Percentiles rank a stretch among this genome's conserved stretches.
phyloP scores from a whole-genome alignment of 2,888 invertebrate species.

The Dolichomitus sp. region DNA sequence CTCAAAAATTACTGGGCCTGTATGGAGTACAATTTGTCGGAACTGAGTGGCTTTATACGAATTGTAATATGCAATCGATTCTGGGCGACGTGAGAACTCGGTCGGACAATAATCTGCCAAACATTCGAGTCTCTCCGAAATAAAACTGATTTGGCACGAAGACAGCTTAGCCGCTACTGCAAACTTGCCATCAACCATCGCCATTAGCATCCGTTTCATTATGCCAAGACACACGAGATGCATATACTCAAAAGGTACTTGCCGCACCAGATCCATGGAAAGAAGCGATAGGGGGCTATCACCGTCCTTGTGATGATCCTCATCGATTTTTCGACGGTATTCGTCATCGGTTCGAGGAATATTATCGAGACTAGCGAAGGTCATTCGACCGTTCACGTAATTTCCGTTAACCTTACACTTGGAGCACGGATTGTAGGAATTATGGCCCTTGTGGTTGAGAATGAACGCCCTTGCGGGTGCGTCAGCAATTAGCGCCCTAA shows the following conservation, averaged over 20 bases:
- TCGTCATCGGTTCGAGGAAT: slow-evolving; percentile 66
- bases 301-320: slow-evolving; percentile 54
- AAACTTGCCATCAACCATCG: slow-evolving; percentile 37
- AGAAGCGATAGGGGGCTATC: slow-evolving; percentile 53
- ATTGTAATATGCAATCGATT: slow-evolving; percentile 62
- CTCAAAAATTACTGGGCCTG: slow-evolving; percentile 70
- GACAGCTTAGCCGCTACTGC: slow-evolving; percentile 47
- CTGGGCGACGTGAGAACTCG: slow-evolving; percentile 72
- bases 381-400: slow-evolving; percentile 5
- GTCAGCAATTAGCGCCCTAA: slow-evolving; percentile 8
- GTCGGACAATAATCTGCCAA: slow-evolving; percentile 66
- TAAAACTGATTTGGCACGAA: slow-evolving; percentile 34
- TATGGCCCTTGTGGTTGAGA: slow-evolving; percentile 8
- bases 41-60: slow-evolving; percentile 73
- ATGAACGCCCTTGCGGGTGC: slow-evolving; percentile 7
- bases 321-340: slow-evolving; percentile 55
- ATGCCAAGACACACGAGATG: slow-evolving; percentile 54
- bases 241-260: slow-evolving; percentile 69
- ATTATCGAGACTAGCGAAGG: slow-evolving; percentile 38
- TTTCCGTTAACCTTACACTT: slow-evolving; percentile 3
- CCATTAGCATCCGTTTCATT: slow-evolving; percentile 32
- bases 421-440: slow-evolving; percentile 8
- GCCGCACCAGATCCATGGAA: slow-evolving; percentile 60
- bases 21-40: slow-evolving; percentile 70
- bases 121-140: slow-evolving; percentile 56